Evolutionary conservation across 2,113 vertebrate species (phyloP).

Genomic region (Phycodurus eques): DNA sequence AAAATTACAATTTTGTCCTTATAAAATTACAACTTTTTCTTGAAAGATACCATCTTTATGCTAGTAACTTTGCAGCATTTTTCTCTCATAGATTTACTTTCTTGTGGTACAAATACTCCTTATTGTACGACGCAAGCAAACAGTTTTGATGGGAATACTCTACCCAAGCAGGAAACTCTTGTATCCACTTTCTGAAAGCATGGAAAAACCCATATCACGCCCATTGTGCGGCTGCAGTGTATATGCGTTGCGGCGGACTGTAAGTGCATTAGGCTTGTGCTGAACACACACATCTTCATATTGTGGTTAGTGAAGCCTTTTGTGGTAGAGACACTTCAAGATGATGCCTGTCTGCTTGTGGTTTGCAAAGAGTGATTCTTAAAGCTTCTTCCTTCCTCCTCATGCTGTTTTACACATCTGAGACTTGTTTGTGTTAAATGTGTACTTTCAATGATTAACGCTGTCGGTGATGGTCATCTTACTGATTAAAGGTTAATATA

Average conservation of each 20-base stretch:
- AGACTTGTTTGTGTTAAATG: constrained; percentile 2
- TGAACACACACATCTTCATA: constrained; percentile 77
- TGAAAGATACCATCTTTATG: too few relatives aligned
- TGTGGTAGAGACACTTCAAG: constrained; percentile 58
- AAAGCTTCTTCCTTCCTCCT: not conserved
- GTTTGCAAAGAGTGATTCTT: constrained; percentile 52
- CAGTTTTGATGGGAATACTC: constrained; percentile 51
- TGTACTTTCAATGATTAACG: not conserved
- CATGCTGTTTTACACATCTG: not conserved
- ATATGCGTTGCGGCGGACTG: constrained; percentile 71
- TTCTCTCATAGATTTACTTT: not conserved
- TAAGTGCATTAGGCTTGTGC: constrained; percentile 71
- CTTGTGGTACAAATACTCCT: not conserved
- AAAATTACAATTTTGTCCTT: not conserved
- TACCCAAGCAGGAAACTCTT: constrained; percentile 83
- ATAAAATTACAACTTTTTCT: not conserved
- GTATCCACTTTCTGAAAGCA: constrained; percentile 78
- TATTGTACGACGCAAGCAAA: not conserved
- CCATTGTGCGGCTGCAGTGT: constrained; percentile 67
- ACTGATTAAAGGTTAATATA: not conserved
- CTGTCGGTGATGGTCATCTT: not conserved
- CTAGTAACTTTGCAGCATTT: not conserved
- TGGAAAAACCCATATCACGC: constrained; percentile 88
- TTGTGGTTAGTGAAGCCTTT: constrained; percentile 74
- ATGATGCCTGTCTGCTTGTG: constrained; percentile 64